A percentile compares a stretch with the other conserved stretches of the same genome.
Conservation (phyloP, 2,113 vertebrate species). For the Psilopsiagon aurifrons region DNA sequence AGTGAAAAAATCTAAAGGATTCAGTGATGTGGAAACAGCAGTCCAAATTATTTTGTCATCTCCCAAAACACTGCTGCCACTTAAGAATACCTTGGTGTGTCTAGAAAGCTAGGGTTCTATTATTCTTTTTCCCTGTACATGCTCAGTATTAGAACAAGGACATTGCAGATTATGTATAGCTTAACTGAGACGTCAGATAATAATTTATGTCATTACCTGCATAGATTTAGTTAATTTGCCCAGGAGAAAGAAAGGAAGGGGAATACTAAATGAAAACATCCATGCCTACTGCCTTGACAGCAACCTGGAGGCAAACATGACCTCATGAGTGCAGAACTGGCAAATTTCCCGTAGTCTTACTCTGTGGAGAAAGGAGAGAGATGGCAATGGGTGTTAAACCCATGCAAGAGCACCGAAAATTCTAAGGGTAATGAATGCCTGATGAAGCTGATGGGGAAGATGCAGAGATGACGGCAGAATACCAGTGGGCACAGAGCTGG, state of each 20-base stretch:
- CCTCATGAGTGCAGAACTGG: neutral
- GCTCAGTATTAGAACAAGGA: neutral
- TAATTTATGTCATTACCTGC: neutral
- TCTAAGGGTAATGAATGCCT: neutral
- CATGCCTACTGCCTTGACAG: neutral
- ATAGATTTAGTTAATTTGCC: neutral
- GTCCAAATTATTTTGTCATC: neutral
- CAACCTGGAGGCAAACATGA: neutral
- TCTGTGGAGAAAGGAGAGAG: neutral
- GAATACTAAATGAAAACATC: neutral
- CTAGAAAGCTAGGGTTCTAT: neutral
- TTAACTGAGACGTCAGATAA: neutral
- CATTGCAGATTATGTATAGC: neutral
- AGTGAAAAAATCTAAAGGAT: neutral
- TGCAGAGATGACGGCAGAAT: neutral
- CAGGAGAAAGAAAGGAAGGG: neutral
- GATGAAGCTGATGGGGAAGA: neutral
- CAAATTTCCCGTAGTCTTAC: neutral
- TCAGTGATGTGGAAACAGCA: neutral
- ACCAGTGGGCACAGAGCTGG: fast-evolving
- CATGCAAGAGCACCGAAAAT: neutral
- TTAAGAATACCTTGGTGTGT: neutral
- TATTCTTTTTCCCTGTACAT: neutral
- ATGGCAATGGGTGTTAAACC: neutral
- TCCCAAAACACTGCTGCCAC: neutral